phyloP scores from a whole-genome alignment of 2,113 vertebrate genomes.

The Heterotis niloticus region DNA sequence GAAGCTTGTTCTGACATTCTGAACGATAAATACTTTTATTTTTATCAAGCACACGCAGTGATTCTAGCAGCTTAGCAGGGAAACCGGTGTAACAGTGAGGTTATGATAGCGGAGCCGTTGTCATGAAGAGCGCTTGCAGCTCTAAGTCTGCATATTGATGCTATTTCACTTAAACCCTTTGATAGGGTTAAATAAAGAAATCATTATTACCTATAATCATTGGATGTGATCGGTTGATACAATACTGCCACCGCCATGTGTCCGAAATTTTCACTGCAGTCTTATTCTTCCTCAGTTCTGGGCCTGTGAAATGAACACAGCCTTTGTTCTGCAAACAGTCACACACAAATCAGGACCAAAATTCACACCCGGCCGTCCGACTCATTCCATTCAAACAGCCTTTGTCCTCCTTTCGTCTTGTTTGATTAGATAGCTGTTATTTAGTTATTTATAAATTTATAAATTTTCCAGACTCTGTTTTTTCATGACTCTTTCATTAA shows the following conservation, averaged over 20 bases:
- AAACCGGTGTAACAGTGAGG: too few relatives aligned
- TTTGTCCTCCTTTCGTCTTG: slow-evolving; percentile 7
- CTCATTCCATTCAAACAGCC: neutral
- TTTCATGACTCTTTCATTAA: slow-evolving; percentile 34
- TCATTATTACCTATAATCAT: neutral
- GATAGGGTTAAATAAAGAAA: too few relatives aligned
- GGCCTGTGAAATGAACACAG: neutral
- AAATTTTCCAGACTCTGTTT: slow-evolving; percentile 9
- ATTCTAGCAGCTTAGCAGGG: too few relatives aligned
- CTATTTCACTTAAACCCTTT: neutral
- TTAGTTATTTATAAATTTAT: slow-evolving; percentile 19
- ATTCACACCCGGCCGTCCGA: neutral
- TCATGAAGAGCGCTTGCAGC: too few relatives aligned
- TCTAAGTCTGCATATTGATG: neutral
- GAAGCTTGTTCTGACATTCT: too few relatives aligned
- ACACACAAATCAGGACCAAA: neutral
- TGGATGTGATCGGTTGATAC: neutral
- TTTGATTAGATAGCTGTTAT: slow-evolving; percentile 6
- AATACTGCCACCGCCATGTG: neutral
- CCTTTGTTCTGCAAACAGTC: neutral
- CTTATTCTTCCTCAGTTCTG: neutral
- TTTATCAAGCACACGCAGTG: too few relatives aligned
- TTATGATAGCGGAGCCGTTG: too few relatives aligned
- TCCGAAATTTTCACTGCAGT: neutral
- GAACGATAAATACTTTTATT: too few relatives aligned